Evolutionary conservation across 2,113 vertebrate species (phyloP).

Genomic region (Grammomys surdaster): DNA sequence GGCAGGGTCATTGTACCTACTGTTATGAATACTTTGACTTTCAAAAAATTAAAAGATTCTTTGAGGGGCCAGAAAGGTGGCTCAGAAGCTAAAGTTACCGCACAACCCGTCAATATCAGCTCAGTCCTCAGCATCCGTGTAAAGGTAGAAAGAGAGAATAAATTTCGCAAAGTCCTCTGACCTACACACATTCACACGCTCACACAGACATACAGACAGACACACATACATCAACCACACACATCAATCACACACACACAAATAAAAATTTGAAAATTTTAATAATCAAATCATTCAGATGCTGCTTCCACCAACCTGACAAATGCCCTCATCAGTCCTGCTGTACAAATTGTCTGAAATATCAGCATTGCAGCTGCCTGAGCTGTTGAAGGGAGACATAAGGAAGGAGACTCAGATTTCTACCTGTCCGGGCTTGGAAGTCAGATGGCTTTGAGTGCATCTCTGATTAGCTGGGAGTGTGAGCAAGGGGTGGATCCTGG

Average conservation of each 20-base stretch:
- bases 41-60: neutral
- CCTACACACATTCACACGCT: neutral
- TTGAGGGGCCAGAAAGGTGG: neutral
- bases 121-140: neutral
- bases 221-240: neutral
- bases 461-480: rapidly evolving
- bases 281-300: neutral
- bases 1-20: neutral
- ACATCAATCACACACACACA: neutral
- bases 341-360: too few relatives aligned
- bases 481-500: neutral
- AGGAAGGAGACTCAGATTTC: neutral
- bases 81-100: neutral
- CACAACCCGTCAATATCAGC: too few relatives aligned
- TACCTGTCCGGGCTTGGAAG: neutral
- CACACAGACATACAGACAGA: neutral
- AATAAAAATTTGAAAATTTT: neutral
- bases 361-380: neutral
- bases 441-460: rapidly evolving
- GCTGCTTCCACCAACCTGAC: neutral
- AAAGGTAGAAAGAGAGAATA: neutral
- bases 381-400: neutral
- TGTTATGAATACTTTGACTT: neutral
- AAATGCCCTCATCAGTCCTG: neutral
- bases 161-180: neutral